These are phyloP conservation scores for Trachythela sp. DNA, from an alignment of 64 coral and sea anemone species.

Conservation along the genomic window DNA sequence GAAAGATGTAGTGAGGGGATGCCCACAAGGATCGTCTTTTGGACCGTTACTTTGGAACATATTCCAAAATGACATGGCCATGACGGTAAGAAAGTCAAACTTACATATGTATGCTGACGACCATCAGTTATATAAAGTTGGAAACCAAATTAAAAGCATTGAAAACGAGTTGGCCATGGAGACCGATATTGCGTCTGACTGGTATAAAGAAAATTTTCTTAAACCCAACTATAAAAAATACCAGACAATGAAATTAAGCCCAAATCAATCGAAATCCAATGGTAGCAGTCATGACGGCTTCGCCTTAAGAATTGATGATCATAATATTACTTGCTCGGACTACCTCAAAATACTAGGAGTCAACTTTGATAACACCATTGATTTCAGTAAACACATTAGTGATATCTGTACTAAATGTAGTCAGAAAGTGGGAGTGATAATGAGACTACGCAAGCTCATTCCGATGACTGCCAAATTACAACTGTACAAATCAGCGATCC, in stretches of 20 bases:
- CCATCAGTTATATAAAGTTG: neutral
- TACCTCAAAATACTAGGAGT: neutral
- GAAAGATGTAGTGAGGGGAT: conserved; percentile 3
- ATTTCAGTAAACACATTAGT: neutral
- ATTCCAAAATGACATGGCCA: too few relatives aligned
- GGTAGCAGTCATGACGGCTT: neutral
- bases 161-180: neutral
- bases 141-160: neutral
- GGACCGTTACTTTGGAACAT: too few relatives aligned
- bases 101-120: neutral
- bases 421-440: conserved; percentile 42
- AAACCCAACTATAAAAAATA: conserved; percentile 5
- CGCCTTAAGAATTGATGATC: neutral
- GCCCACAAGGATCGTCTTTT: conserved; percentile 23
- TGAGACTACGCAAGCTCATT: conserved; percentile 47
- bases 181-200: too few relatives aligned
- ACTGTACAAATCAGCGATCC: conserved; percentile 43
- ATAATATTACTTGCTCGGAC: neutral
- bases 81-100: too few relatives aligned
- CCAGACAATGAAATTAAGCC: neutral
- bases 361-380: neutral
- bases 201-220: neutral
- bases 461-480: conserved; percentile 49
- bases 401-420: conserved; percentile 15
- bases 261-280: neutral